phyloP scores from a whole-genome alignment of 2,888 invertebrate genomes.

The Ypsolopha scabrella region DNA sequence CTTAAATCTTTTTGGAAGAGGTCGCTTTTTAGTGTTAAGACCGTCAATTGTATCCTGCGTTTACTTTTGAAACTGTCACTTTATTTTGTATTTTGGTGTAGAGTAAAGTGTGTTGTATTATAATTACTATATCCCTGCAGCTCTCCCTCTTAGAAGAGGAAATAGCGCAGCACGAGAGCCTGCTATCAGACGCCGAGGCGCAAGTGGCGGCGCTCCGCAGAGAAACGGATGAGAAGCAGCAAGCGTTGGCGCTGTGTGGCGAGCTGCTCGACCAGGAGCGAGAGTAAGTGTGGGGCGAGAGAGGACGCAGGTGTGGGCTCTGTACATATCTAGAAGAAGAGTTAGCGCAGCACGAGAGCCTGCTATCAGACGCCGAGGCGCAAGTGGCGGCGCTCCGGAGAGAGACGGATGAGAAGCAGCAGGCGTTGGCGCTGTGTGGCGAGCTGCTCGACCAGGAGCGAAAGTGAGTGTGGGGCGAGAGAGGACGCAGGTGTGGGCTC shows the following conservation, averaged over 20 bases:
- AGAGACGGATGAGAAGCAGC: slow-evolving; percentile 23
- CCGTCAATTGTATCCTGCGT: too few relatives aligned
- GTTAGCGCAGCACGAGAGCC: slow-evolving; percentile 31
- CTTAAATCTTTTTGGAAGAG: too few relatives aligned
- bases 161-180: slow-evolving; percentile 31
- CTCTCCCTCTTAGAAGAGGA: slow-evolving; percentile 38
- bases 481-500: too few relatives aligned
- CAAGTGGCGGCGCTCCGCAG: slow-evolving; percentile 27
- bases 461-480: slow-evolving; percentile 20
- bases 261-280: slow-evolving; percentile 24
- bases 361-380: slow-evolving; percentile 30
- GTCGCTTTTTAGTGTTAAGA: too few relatives aligned
- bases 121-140: slow-evolving; percentile 19
- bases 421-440: slow-evolving; percentile 17
- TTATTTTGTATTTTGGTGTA: too few relatives aligned
- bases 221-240: slow-evolving; percentile 23
- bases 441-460: slow-evolving; percentile 24
- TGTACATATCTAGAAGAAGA: slow-evolving; percentile 29
- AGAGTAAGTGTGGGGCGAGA: slow-evolving; percentile 20
- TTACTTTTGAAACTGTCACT: too few relatives aligned
- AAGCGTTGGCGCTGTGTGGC: slow-evolving; percentile 17
- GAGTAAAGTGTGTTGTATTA: too few relatives aligned
- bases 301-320: too few relatives aligned
- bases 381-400: slow-evolving; percentile 27
- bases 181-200: slow-evolving; percentile 30